Conservation (phyloP, 2,888 invertebrate species). For the Aphodius granarius region DNA sequence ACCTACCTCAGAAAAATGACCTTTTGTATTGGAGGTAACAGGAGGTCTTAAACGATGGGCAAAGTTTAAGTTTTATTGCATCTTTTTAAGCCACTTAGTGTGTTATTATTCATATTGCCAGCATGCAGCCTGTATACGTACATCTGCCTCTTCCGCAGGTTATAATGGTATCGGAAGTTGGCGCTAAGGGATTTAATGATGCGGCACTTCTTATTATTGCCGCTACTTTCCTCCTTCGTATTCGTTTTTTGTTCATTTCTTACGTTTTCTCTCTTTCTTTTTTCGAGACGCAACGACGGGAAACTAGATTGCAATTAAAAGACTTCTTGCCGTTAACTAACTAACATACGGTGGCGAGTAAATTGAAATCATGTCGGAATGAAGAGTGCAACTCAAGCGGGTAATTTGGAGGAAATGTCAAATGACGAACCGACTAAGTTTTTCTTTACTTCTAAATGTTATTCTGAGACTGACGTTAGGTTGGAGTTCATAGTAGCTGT, state of each 20-base stretch:
- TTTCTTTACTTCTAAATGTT: no score
- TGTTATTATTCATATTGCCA: background rate
- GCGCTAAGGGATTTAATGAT: background rate
- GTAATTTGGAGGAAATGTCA: background rate
- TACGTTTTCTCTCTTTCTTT: background rate
- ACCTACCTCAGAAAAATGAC: background rate
- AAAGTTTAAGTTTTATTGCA: background rate
- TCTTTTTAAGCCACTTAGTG: background rate
- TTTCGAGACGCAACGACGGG: background rate
- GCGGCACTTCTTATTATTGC: background rate
- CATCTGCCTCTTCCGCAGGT: background rate
- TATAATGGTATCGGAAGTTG: background rate
- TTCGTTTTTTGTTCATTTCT: background rate
- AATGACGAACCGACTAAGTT: conserved; percentile 1
- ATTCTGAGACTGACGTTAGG: no score
- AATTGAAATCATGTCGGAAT: background rate
- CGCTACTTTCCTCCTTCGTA: background rate
- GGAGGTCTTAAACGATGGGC: background rate
- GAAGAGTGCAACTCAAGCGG: background rate
- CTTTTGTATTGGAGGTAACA: background rate
- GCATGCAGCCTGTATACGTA: background rate
- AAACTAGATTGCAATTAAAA: background rate
- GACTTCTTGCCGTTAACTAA: background rate
- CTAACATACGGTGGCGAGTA: background rate
- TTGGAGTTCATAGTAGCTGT: no score